Evolutionary conservation across 2,797 vertebrate genomes (phyloP).

Genomic region (Poeciliopsis paucimaculata): DNA sequence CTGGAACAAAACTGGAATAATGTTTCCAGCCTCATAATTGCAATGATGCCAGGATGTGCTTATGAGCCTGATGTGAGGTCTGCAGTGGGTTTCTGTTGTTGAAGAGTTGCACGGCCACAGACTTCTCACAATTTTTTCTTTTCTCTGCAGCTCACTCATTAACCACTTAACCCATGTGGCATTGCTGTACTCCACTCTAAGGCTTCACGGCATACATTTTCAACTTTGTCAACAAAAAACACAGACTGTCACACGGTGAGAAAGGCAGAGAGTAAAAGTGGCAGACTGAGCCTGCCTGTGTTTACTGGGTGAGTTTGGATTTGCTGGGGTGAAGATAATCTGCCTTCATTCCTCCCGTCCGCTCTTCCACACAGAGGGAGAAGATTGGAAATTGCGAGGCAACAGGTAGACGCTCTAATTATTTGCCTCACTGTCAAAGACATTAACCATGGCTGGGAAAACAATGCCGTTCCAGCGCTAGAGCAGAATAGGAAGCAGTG

Average conservation of each 20-base stretch:
- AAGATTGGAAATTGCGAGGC: conserved; percentile 45
- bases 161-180: background rate
- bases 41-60: background rate
- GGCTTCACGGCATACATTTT: background rate
- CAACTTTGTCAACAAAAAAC: conserved; percentile 4
- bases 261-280: background rate
- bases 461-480: conserved; percentile 46
- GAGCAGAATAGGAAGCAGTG: conserved; percentile 49
- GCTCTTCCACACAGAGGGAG: conserved; percentile 37
- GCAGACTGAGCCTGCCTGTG: background rate
- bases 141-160: background rate
- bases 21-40: background rate
- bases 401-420: conserved; percentile 65
- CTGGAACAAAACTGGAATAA: background rate
- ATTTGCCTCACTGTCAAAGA: conserved; percentile 66
- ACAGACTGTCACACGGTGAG: background rate
- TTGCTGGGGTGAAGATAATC: conserved; percentile 56
- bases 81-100: background rate
- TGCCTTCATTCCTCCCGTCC: conserved; percentile 44
- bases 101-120: background rate
- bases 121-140: background rate
- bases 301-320: conserved; percentile 38
- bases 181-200: background rate
- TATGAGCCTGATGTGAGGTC: background rate
- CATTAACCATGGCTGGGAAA: conserved; percentile 59